phyloP scores from a whole-genome alignment of 2,113 vertebrate species.

The Loxodonta africana region DNA sequence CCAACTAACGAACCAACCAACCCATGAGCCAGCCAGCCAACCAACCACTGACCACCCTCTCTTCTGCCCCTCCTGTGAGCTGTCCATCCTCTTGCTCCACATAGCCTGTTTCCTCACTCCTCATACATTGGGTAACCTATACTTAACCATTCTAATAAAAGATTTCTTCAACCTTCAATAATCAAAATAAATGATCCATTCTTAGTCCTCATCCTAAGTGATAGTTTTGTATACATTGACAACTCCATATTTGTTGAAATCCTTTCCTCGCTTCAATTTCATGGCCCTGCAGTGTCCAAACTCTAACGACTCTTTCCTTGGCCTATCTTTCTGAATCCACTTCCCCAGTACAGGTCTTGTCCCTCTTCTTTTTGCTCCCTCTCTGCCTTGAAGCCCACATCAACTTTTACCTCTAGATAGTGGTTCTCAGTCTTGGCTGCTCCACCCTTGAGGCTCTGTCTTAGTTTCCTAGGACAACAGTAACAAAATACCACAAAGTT shows the following conservation, averaged over 20 bases:
- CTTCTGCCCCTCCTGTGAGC: background rate
- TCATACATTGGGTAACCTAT: background rate
- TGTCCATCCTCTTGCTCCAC: background rate
- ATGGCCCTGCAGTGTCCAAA: background rate
- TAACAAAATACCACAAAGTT: too few relatives aligned
- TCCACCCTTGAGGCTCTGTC: background rate
- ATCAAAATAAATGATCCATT: background rate
- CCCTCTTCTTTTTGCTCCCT: background rate
- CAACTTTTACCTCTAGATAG: background rate
- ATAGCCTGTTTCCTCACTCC: too few relatives aligned
- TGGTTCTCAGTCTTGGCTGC: background rate
- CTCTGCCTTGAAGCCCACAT: background rate
- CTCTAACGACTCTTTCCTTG: background rate
- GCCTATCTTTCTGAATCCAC: background rate
- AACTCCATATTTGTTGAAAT: background rate
- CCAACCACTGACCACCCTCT: background rate
- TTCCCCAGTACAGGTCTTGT: background rate
- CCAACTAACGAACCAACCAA: too few relatives aligned
- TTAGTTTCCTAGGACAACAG: too few relatives aligned
- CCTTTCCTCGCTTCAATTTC: background rate
- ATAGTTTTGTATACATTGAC: background rate
- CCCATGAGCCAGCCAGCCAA: background rate
- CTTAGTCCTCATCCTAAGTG: background rate
- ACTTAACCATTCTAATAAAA: background rate
- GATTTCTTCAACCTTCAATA: background rate